Base-by-base conservation (phyloP, 2,888 invertebrate genomes). In the Arrhopalites spinosus region DNA sequence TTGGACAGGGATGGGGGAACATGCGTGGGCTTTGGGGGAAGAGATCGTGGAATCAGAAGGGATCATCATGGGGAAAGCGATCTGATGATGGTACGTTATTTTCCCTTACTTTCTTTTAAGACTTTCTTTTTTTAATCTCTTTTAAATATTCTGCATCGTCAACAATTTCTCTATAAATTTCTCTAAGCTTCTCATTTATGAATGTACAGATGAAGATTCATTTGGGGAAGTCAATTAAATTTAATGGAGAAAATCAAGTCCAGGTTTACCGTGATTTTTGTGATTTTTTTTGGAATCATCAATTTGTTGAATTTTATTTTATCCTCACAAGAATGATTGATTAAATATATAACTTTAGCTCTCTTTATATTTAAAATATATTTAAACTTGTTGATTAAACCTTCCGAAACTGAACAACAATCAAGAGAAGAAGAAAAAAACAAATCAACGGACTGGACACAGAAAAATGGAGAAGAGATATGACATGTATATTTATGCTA, bases 11-110 rank as follows among this genome's bases (percentile, higher is more conserved):
- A n/a, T 81, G 81, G 81, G 78, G 78, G 25, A 79, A 78, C 74
- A 72, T 81, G 72, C 78, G 78, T 77, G 81, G 81, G 45, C 76
- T 79, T 56, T 81, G 81, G 81, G 81, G 81, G 61, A 81, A 81
- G 50, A 23, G 81, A 36, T 59, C 77, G 25, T 81, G 80, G 78
- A 73, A 79, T 78, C 68, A 76, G 78, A 68, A 75, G 75, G 53
- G 78, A 78, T 74, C 80, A 30, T 73, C 80, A 45, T 81, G 80
- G 80, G 80, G 80, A 74, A 80, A 80, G 63, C 77, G 79, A 30
- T 78, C 77, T 50, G 80, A 50, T n/a, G 50, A n/a, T 50, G 17
- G n/a, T 50, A 50, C n/a, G n/a, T 50, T 13, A 50, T 13, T 50
- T 15, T 17, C 50, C 50, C 8, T 13, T 3, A 50, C n/a, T 50